phyloP scores from a whole-genome alignment of 2,888 invertebrate species.

The Spilosoma lubricipeda region DNA sequence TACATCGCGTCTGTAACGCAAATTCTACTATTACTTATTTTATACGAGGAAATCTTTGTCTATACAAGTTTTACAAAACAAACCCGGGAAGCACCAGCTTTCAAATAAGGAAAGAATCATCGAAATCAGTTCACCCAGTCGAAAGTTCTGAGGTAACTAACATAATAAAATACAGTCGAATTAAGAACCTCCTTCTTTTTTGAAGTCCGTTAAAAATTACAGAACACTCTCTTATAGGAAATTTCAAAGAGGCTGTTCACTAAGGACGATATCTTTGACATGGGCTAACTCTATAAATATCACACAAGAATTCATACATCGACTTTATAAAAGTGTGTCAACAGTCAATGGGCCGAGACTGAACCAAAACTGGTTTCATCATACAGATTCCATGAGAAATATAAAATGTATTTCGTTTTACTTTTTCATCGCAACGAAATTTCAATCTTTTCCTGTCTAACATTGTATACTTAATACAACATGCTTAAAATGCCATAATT shows the following conservation, averaged over 20 bases:
- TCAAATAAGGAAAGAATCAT: too few species aligned
- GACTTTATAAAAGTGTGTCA: slow-evolving; percentile 56
- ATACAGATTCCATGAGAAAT: slow-evolving; percentile 50
- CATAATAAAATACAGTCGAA: too few species aligned
- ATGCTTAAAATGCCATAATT: slow-evolving; percentile 37
- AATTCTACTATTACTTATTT: background rate
- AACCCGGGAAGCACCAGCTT: too few species aligned
- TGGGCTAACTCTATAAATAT: slow-evolving; percentile 27
- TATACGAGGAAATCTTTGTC: background rate
- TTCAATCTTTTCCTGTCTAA: slow-evolving; percentile 36
- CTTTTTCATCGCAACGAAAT: slow-evolving; percentile 34
- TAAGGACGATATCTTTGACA: slow-evolving; percentile 21
- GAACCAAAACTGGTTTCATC: slow-evolving; percentile 61
- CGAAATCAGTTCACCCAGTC: too few species aligned
- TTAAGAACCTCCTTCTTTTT: too few species aligned
- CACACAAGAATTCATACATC: slow-evolving; percentile 33
- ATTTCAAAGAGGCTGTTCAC: background rate
- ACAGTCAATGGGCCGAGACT: slow-evolving; percentile 56
- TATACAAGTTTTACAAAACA: too few species aligned
- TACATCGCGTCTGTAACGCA: too few species aligned
- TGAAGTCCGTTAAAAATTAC: background rate
- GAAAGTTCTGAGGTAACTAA: too few species aligned
- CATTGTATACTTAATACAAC: slow-evolving; percentile 14
- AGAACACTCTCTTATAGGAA: background rate
- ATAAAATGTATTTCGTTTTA: slow-evolving; percentile 34